These are phyloP conservation scores for Tryphoninae sp. DNA, from an alignment of 2,888 invertebrate genomes.

Conservation along the genomic window DNA sequence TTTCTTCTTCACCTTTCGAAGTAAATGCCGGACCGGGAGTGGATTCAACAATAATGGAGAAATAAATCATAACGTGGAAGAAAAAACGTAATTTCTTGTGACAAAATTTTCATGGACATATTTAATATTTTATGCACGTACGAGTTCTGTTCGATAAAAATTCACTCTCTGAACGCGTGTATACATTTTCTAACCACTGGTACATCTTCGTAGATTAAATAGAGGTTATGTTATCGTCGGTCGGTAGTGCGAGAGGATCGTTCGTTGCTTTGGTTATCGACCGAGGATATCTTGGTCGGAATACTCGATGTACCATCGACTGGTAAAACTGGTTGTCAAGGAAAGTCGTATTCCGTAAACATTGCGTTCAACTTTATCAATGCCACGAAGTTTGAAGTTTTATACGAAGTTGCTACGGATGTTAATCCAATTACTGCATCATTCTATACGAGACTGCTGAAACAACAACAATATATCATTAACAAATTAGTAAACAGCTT, in stretches of 20 bases:
- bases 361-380: constrained; percentile 33
- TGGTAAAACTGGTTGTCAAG: constrained; percentile 45
- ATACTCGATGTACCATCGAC: constrained; percentile 44
- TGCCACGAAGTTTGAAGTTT: constrained; percentile 42
- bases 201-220: background rate
- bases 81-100: background rate
- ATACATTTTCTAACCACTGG: background rate
- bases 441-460: constrained; percentile 44
- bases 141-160: background rate
- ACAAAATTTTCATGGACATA: background rate
- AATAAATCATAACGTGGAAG: background rate
- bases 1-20: background rate
- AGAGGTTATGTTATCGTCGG: constrained; percentile 6
- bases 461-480: constrained; percentile 33
- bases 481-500: background rate
- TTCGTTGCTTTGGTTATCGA: constrained; percentile 1
- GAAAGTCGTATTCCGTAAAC: constrained; percentile 33
- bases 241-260: constrained; percentile 16
- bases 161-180: background rate
- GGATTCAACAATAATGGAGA: background rate
- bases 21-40: background rate
- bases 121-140: constrained; percentile 1
- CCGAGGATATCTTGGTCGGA: constrained; percentile 1
- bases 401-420: constrained; percentile 21
- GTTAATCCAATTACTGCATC: constrained; percentile 7